Conservation (phyloP, 53 echinoderm and acorn worm species). For the Echinometra lucunter region DNA sequence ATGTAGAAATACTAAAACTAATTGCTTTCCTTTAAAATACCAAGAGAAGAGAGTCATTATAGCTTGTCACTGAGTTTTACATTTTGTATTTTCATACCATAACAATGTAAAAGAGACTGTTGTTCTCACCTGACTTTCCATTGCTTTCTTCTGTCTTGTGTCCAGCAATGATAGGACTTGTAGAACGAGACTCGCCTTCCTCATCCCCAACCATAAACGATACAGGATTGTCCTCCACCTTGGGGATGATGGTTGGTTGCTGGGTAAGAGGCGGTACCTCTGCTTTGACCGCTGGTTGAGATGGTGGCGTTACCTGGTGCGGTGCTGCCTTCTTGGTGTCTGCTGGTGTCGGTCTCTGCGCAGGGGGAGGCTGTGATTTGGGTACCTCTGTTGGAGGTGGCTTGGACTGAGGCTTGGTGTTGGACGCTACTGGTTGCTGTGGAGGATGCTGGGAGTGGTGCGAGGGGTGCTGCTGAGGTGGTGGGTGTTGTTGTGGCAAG, state of each 20-base stretch:
- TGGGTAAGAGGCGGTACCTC: slow-evolving; percentile 64
- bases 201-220: slow-evolving; percentile 94
- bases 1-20: no score
- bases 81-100: no score
- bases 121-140: slow-evolving; percentile 53
- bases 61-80: no score
- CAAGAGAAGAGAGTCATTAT: no score
- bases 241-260: slow-evolving; percentile 69
- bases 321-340: slow-evolving; percentile 28
- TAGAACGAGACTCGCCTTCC: slow-evolving; percentile 14
- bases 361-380: slow-evolving; percentile 66
- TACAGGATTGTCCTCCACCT: slow-evolving; percentile 83
- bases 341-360: neutral
- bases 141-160: slow-evolving; percentile 52
- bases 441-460: slow-evolving; percentile 51
- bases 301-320: neutral
- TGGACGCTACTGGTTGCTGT: slow-evolving; percentile 5
- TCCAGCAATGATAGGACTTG: neutral
- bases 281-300: slow-evolving; percentile 16
- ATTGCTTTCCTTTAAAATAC: no score
- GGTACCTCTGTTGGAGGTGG: slow-evolving; percentile 57
- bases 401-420: slow-evolving; percentile 17
- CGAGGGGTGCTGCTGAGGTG: slow-evolving; percentile 27
- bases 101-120: neutral
- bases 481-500: slow-evolving; percentile 44